Percentiles rank a stretch among this genome's conserved stretches.
phyloP scores from a whole-genome alignment of 2,888 invertebrate species.

The Helicoverpa assulta region DNA sequence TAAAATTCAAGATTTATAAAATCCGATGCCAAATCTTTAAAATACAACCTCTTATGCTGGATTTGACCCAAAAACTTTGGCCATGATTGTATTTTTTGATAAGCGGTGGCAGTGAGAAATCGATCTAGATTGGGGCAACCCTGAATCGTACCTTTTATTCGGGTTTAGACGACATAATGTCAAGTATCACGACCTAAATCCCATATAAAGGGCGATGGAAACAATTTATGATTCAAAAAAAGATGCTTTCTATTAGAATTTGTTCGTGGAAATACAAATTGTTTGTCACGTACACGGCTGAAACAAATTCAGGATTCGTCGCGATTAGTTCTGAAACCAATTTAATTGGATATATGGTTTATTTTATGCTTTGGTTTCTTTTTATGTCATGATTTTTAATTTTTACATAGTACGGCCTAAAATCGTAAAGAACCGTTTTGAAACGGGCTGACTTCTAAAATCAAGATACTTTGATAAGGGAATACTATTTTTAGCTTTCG shows the following conservation, averaged over 20 bases:
- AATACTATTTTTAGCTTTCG: conserved; percentile 26
- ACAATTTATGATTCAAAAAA: conserved; percentile 55
- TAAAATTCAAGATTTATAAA: conserved; percentile 23
- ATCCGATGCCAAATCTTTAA: conserved; percentile 25
- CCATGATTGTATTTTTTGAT: conserved; percentile 50
- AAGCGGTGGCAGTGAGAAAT: conserved; percentile 52
- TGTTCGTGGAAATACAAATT: conserved; percentile 47
- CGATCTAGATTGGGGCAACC: conserved; percentile 48
- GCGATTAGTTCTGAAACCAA: conserved; percentile 41
- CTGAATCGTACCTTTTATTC: conserved; percentile 55
- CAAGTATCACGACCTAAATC: conserved; percentile 64
- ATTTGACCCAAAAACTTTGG: conserved; percentile 45
- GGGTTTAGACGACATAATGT: conserved; percentile 71
- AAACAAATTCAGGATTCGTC: conserved; percentile 31
- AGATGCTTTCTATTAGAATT: conserved; percentile 43
- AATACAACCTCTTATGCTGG: conserved; percentile 25
- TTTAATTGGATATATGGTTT: conserved; percentile 35
- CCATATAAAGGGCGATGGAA: conserved; percentile 45
- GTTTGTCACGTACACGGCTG: conserved; percentile 40
- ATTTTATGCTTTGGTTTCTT: not conserved
- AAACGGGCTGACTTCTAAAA: too few species aligned
- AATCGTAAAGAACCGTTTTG: conserved; percentile 19
- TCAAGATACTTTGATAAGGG: conserved; percentile 23
- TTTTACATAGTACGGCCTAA: conserved; percentile 2
- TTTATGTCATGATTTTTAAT: conserved; percentile 22